A percentile compares a stretch with the other conserved stretches of the same genome.
Evolutionary conservation across 2,113 vertebrate species (phyloP).

Genomic region (Aphyosemion australe): DNA sequence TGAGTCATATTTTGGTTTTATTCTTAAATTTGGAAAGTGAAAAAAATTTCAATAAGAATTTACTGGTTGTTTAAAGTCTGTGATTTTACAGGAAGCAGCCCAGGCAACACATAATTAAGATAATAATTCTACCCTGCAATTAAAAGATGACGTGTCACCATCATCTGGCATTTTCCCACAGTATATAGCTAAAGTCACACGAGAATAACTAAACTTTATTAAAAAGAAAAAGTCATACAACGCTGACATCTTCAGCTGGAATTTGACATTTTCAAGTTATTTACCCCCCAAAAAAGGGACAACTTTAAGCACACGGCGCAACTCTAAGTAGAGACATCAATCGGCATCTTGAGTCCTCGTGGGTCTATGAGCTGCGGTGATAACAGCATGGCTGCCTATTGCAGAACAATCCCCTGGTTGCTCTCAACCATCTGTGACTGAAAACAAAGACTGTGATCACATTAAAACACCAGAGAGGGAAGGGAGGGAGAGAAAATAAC

Average conservation of each 20-base stretch:
- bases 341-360: conserved; percentile 34
- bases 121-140: not conserved
- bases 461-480: conserved; percentile 55
- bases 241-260: conserved; percentile 13
- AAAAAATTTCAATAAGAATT: too few species aligned
- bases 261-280: conserved; percentile 6
- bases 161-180: not conserved
- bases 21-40: too few species aligned
- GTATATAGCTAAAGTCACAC: not conserved
- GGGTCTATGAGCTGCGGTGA: conserved; percentile 43
- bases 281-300: conserved; percentile 26
- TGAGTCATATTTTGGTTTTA: too few species aligned
- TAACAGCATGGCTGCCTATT: conserved; percentile 32
- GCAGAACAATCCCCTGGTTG: conserved; percentile 49
- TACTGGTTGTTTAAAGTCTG: not conserved
- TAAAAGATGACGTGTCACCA: not conserved
- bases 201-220: not conserved
- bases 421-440: conserved; percentile 65
- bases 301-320: conserved; percentile 24
- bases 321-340: conserved; percentile 59
- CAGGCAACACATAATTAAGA: too few species aligned
- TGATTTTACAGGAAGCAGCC: too few species aligned
- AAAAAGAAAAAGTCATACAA: not conserved
- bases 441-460: conserved; percentile 63
- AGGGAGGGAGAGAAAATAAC: conserved; percentile 4